A percentile compares a stretch with the other conserved stretches of the same genome.
Conservation (phyloP, 1,140 invertebrate genomes). For the Leptinotarsa lineolata region DNA sequence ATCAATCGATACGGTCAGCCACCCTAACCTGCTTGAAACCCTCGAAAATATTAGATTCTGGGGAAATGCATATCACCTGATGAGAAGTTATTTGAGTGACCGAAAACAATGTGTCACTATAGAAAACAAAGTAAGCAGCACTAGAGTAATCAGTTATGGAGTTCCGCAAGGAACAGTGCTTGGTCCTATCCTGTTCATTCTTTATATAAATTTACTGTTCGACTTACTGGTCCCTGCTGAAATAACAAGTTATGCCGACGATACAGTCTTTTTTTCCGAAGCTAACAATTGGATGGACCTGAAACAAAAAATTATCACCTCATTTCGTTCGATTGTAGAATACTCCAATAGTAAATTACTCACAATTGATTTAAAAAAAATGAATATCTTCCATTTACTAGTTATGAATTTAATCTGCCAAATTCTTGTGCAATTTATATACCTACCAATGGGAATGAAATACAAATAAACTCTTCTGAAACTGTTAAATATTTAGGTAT, state of each 20-base stretch:
- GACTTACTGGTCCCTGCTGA: too few species aligned
- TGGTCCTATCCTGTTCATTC: too few species aligned
- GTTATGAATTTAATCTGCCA: conserved; percentile 9
- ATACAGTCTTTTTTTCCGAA: conserved; percentile 5
- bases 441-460: conserved; percentile 10
- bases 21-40: too few species aligned
- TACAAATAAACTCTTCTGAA: background rate
- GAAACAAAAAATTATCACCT: conserved; percentile 9
- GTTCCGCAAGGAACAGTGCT: too few species aligned
- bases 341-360: conserved; percentile 13
- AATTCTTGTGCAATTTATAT: conserved; percentile 4
- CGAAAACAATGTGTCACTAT: too few species aligned
- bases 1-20: too few species aligned
- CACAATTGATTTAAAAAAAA: conserved; percentile 11
- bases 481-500: conserved; percentile 12
- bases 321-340: conserved; percentile 8
- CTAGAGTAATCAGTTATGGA: too few species aligned
- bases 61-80: too few species aligned
- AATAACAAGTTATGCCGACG: background rate
- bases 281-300: conserved; percentile 9
- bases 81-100: too few species aligned
- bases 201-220: too few species aligned
- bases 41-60: too few species aligned
- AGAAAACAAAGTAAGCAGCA: too few species aligned
- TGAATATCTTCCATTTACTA: background rate